Evolutionary conservation across 2,888 invertebrate genomes (phyloP), one percentile per base, ranked within the genome.

Genomic region (Taenaris catops): DNA sequence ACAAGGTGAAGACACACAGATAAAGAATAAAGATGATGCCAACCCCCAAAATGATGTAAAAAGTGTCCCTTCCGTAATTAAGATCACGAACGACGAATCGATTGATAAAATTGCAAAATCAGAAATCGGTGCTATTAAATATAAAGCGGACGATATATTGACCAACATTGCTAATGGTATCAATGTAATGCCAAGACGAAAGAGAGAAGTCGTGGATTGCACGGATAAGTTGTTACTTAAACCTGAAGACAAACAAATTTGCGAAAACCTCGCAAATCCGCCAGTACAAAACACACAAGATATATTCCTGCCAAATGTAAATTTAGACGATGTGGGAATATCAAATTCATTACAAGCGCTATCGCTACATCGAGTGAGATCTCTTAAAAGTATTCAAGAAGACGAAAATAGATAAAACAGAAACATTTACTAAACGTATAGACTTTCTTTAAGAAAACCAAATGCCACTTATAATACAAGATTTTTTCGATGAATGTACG

Each of bases 151-250:
- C 19, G 36, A 42, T 25, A 38, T 40, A 38, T 11, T 46, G 25
- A 36, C 35, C 25, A 33, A 40, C 20, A 23, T 34, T 5, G 37
- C 41, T 8, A 46, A 37, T 21, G 44, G 46, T 18, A 10, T 14
- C 10, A 33, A 53, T 23, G 44, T 53, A 9, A 49, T 23, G 4
- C 34, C 34, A 2, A 63, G 81, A 42, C 71, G 69, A 34, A 81
- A 81, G 35, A 62, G 81, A 41, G 72, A 80, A 51, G 63, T 67
- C 0, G 55, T 78, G 0, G 76, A 83, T 48, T 79, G 76, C 41
- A 62, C 67, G 4, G 59, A 73, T 21, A 66, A 63, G 38, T 45
- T 51, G 0, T 35, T 51, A 0, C 36, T 76, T 14, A 61, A 64
- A 46, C 49, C 58, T 0, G 68, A 70, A 38, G 72, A 78, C 20